Percentiles rank a stretch among this genome's conserved stretches.
phyloP scores from a whole-genome alignment of 2,113 vertebrate species.

The Pseudois nayaur region DNA sequence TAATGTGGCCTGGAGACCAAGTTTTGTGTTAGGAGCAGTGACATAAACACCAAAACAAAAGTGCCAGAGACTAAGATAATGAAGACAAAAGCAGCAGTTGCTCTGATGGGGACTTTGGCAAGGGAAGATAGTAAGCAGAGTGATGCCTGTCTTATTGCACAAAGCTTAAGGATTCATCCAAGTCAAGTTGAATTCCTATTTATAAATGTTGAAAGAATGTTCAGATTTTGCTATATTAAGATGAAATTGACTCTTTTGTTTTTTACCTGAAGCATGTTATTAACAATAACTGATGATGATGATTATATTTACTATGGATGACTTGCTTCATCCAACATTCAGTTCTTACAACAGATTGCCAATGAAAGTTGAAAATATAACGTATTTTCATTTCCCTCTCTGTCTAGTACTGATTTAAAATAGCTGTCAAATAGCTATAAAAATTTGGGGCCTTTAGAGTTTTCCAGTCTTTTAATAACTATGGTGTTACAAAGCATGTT shows the following conservation, averaged over 20 bases:
- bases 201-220: background rate
- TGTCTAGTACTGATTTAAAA: background rate
- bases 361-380: background rate
- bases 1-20: background rate
- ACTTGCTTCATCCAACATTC: background rate
- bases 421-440: background rate
- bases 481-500: background rate
- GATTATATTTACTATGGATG: background rate
- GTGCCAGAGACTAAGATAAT: background rate
- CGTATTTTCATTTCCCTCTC: background rate
- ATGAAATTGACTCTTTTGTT: background rate
- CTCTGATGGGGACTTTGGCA: background rate
- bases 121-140: background rate
- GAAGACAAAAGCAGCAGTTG: background rate
- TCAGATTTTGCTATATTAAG: background rate
- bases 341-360: background rate
- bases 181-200: background rate
- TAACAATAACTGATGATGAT: background rate
- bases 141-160: background rate
- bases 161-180: background rate
- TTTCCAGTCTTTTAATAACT: background rate
- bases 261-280: background rate
- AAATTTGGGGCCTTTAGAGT: background rate
- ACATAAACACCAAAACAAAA: background rate
- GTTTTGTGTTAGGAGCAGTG: background rate